Conservation (phyloP, 2,797 vertebrate species). For the Sitta carolinensis region DNA sequence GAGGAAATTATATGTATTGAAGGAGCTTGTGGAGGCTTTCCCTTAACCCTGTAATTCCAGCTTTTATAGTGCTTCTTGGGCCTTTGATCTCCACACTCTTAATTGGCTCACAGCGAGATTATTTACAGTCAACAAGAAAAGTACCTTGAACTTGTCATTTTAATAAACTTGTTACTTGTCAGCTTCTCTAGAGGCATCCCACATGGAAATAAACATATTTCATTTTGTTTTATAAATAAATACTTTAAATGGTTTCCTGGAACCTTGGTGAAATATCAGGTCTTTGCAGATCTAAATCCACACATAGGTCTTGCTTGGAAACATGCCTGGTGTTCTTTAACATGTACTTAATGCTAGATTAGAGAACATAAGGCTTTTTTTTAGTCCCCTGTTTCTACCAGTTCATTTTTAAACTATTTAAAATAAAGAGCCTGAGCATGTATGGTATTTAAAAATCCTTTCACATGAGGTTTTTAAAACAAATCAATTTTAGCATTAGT, state of each 20-base stretch:
- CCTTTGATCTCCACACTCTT: slow-evolving; percentile 11
- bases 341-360: slow-evolving; percentile 72
- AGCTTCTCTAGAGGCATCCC: slow-evolving; percentile 45
- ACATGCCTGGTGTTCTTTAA: slow-evolving; percentile 74
- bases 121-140: slow-evolving; percentile 37
- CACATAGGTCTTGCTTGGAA: slow-evolving; percentile 65
- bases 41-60: background rate
- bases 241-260: slow-evolving; percentile 60
- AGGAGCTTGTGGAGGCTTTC: background rate
- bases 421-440: slow-evolving; percentile 70
- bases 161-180: slow-evolving; percentile 30
- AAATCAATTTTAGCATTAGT: slow-evolving; percentile 76
- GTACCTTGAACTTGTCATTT: slow-evolving; percentile 49
- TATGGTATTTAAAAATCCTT: slow-evolving; percentile 74
- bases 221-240: slow-evolving; percentile 63
- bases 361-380: slow-evolving; percentile 30
- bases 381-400: slow-evolving; percentile 36
- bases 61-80: background rate
- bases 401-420: slow-evolving; percentile 72
- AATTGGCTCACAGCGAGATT: background rate
- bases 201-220: slow-evolving; percentile 50
- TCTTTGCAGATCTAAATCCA: slow-evolving; percentile 53
- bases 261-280: slow-evolving; percentile 68
- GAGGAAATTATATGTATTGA: background rate
- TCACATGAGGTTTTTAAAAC: slow-evolving; percentile 75